phyloP scores from a whole-genome alignment of 2,113 vertebrate genomes.

The Erinaceus europaeus region DNA sequence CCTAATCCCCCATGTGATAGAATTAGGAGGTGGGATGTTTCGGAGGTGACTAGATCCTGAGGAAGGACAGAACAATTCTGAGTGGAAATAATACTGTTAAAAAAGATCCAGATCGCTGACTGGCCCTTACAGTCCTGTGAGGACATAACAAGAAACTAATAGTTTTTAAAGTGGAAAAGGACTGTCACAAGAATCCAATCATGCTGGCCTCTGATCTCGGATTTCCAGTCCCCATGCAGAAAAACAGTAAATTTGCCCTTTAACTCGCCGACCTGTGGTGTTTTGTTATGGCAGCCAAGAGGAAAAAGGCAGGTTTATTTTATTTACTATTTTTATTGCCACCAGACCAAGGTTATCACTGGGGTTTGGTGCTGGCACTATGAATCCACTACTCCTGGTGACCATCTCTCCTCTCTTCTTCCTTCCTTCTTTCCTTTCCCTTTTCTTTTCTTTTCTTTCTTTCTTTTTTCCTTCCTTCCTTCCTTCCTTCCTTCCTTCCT shows the following conservation, averaged over 20 bases:
- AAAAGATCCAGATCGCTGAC: not conserved
- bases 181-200: not conserved
- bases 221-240: not conserved
- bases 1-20: not conserved
- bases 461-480: too few relatives aligned
- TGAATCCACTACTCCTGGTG: too few relatives aligned
- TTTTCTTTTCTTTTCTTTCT: too few relatives aligned
- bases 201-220: not conserved
- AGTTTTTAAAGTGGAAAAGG: not conserved
- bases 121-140: rapidly evolving
- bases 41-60: not conserved
- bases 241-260: not conserved
- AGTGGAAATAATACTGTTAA: not conserved
- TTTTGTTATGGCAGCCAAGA: not conserved
- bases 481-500: too few relatives aligned
- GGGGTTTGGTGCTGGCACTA: too few relatives aligned
- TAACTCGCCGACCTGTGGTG: not conserved
- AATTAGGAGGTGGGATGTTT: not conserved
- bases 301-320: not conserved
- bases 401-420: too few relatives aligned
- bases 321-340: too few relatives aligned
- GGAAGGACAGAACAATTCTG: not conserved
- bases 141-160: not conserved
- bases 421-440: too few relatives aligned
- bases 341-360: too few relatives aligned